Base-by-base conservation (phyloP, 2,797 vertebrate genomes). In the Stomatorhinus walkeri region DNA sequence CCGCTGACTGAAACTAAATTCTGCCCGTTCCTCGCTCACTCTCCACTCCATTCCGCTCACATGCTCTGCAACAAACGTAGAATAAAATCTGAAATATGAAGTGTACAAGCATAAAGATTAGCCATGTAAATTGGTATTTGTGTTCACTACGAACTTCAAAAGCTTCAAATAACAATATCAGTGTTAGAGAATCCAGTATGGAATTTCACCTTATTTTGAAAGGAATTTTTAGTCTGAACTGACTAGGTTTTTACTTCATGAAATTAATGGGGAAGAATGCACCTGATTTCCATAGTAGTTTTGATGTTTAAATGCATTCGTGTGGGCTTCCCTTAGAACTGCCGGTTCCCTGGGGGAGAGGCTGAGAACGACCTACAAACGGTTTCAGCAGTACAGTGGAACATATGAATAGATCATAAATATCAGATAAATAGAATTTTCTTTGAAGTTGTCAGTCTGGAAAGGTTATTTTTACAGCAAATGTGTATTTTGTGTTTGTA, bases 341-440 rank as follows among this genome's bases (percentile, higher is more conserved):
- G 5, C 14, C 0, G n/a, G 83, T 32, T 85, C 24, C 46, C 14
- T 14, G 49, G 22, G 46, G 43, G 83, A 52, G 10, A 68, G 2
- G 24, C n/a, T 52, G 46, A 49, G 28, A 85, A 49, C 0, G 1
- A 24, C 22, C 46, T 22, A 4, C n/a, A 85, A 49, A 22, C 12
- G 48, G 10, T 28, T 32, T 49, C 46, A 85, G 28, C n/a, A 22
- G 24, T 14, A 6, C 83, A 49, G 43, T n/a, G 24, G 22, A 85
- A 85, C 83, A 85, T 85, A 49, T n/a, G 79, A 22, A 84, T 84
- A 49, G 83, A 14, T 49, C 22, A 14, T 85, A 85, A 52, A 85
- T 85, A 22, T 43, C 83, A 85, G 48, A 85, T 52, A 85, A 85
- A 49, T 51, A 49, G 83, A 24, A 49, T 85, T 85, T 8, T 8